These are phyloP conservation scores for Nebria ingens DNA, from an alignment of 1,140 invertebrate genomes.

Conservation along the genomic window DNA sequence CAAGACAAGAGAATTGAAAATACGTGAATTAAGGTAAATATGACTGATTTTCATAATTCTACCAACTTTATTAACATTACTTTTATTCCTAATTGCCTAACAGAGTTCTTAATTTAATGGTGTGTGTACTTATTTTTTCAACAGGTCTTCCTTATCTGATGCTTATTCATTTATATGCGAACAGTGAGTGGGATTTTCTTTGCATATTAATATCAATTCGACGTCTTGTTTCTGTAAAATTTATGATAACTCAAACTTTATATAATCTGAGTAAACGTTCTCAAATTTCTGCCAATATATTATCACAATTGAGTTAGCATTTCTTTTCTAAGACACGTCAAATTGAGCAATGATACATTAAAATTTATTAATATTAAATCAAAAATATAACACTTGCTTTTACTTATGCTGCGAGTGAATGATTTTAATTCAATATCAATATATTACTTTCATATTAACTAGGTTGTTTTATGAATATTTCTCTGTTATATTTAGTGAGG, in stretches of 20 bases:
- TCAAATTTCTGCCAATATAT: no score
- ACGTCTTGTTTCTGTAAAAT: no score
- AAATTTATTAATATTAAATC: no score
- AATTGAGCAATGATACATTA: no score
- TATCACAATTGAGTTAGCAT: no score
- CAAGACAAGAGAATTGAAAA: slow-evolving; percentile 60
- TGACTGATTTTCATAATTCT: no score
- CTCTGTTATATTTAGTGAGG: slow-evolving; percentile 45
- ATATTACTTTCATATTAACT: slow-evolving; percentile 14
- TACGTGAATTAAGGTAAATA: slow-evolving; percentile 66
- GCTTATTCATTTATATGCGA: slow-evolving; percentile 53
- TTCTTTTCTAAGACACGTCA: no score
- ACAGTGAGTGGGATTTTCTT: slow-evolving; percentile 47
- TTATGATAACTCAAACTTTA: no score
- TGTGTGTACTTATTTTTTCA: slow-evolving; percentile 29
- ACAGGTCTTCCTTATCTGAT: slow-evolving; percentile 48
- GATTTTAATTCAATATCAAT: no score
- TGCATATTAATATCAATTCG: slow-evolving; percentile 13
- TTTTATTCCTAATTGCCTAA: slow-evolving; percentile 9
- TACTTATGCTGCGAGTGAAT: no score
- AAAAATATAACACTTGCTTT: no score
- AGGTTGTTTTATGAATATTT: not conserved
- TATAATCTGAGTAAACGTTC: no score
- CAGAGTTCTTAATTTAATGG: slow-evolving; percentile 19
- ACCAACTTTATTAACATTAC: slow-evolving; percentile 21